Evolutionary conservation across 2,888 invertebrate species (phyloP).

Genomic region (Steinernema carpocapsae): DNA sequence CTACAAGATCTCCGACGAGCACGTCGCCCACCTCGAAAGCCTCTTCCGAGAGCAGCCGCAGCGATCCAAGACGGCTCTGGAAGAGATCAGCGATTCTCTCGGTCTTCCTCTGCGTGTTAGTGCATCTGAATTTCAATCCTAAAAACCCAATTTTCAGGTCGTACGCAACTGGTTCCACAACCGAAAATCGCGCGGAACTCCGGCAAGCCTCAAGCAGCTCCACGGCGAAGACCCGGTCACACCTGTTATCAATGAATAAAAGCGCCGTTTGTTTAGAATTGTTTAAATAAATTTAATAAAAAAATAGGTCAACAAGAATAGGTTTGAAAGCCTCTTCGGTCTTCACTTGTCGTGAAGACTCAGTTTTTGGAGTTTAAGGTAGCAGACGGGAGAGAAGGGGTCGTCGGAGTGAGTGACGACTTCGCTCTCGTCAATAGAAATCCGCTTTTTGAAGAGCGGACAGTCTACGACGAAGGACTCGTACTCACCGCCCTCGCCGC

Average conservation of each 20-base stretch:
- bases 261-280: no score
- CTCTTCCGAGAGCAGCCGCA: neutral
- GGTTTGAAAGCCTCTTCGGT: no score
- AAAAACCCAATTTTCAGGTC: neutral
- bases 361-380: slow-evolving; percentile 84
- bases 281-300: no score
- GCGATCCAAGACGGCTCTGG: neutral
- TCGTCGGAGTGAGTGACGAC: slow-evolving; percentile 87
- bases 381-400: slow-evolving; percentile 91
- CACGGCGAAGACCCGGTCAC: neutral
- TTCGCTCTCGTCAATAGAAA: slow-evolving; percentile 70
- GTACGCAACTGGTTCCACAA: slow-evolving; percentile 1
- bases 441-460: slow-evolving; percentile 80
- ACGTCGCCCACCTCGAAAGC: neutral
- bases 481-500: slow-evolving; percentile 99
- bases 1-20: neutral
- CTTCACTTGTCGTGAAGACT: slow-evolving; percentile 78
- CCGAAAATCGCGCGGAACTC: neutral
- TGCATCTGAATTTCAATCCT: neutral
- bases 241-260: no score
- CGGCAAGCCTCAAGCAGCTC: no score
- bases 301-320: neutral
- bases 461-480: slow-evolving; percentile 97
- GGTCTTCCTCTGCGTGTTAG: neutral
- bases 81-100: neutral